These are phyloP conservation scores for Zaprionus bogoriensis DNA, from an alignment of 2,888 invertebrate species.

Conservation along the genomic window DNA sequence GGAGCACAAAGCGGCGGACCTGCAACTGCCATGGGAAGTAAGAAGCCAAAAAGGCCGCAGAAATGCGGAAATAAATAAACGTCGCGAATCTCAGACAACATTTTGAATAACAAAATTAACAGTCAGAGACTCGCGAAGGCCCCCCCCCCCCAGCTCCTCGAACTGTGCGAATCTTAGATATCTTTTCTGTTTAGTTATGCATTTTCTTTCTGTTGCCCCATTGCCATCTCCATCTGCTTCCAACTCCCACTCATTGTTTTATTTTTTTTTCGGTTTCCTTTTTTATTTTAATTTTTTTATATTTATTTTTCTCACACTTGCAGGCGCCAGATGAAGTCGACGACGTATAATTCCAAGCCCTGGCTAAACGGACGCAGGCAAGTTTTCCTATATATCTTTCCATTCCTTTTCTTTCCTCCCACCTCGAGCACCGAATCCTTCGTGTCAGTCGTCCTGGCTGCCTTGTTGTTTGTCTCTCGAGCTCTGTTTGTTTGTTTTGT, in stretches of 20 bases:
- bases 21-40: conserved; percentile 14
- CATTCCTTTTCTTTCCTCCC: neutral
- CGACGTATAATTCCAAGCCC: conserved; percentile 36
- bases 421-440: conserved; percentile 9
- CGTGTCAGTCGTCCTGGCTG: conserved; percentile 15
- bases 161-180: conserved; percentile 17
- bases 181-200: conserved; percentile 63
- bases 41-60: conserved; percentile 57
- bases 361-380: conserved; percentile 54
- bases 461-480: conserved; percentile 26
- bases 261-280: neutral
- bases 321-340: conserved; percentile 49
- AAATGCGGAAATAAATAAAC: conserved; percentile 82
- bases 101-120: conserved; percentile 82
- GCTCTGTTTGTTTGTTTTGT: conserved; percentile 51
- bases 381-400: conserved; percentile 39
- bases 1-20: conserved; percentile 22
- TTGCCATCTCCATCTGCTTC: neutral
- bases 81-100: conserved; percentile 72
- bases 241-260: conserved; percentile 1
- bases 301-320: conserved; percentile 41
- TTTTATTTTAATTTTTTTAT: conserved; percentile 58
- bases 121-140: conserved; percentile 37
- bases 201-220: conserved; percentile 48
- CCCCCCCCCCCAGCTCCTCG: neutral